phyloP scores from a whole-genome alignment of 2,113 vertebrate genomes.

The Upupa epops region DNA sequence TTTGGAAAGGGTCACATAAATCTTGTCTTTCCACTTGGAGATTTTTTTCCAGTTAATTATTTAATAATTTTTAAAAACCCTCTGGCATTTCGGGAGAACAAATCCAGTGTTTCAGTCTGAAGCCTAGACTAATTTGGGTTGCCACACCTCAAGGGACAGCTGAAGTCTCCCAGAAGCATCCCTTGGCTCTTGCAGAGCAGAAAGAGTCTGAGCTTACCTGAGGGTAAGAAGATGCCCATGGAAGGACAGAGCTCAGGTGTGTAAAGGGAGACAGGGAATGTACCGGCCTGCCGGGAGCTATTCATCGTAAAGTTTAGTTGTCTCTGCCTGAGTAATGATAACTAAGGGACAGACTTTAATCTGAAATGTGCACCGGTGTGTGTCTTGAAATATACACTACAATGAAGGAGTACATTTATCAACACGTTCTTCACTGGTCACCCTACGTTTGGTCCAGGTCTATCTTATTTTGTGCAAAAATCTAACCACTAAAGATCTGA shows the following conservation, averaged over 20 bases:
- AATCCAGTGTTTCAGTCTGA: neutral
- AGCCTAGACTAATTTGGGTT: neutral
- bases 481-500: slow-evolving; percentile 4
- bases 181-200: neutral
- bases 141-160: neutral
- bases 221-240: neutral
- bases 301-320: slow-evolving; percentile 36
- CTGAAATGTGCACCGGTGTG: slow-evolving; percentile 36
- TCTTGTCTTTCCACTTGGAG: neutral
- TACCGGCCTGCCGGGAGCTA: neutral
- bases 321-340: slow-evolving; percentile 56
- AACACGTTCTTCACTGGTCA: slow-evolving; percentile 14
- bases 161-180: neutral
- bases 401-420: slow-evolving; percentile 48
- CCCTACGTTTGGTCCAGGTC: neutral
- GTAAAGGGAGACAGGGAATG: neutral
- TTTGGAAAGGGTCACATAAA: neutral
- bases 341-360: slow-evolving; percentile 49
- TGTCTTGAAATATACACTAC: slow-evolving; percentile 51
- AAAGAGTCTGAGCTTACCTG: neutral
- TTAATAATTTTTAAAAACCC: neutral
- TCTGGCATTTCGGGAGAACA: neutral
- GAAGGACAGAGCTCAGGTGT: neutral
- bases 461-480: neutral
- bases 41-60: neutral